Evolutionary conservation across 2,797 vertebrate species (phyloP).

Genomic region (Vultur gryphus): DNA sequence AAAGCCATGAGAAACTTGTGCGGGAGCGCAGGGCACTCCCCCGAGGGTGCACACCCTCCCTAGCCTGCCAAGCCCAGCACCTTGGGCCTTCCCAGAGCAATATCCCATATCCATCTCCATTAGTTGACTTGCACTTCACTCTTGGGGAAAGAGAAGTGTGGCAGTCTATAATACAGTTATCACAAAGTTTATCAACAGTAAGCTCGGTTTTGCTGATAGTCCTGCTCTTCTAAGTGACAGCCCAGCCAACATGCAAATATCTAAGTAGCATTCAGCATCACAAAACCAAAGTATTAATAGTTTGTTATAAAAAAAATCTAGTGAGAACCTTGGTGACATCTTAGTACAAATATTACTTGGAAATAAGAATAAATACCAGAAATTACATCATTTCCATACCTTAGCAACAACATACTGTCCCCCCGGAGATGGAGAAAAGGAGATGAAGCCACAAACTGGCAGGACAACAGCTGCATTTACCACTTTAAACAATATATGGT

Average conservation of each 20-base stretch:
- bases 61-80: neutral
- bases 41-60: neutral
- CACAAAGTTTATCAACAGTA: neutral
- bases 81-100: neutral
- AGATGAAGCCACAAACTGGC: neutral
- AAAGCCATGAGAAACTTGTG: neutral
- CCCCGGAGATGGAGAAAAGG: neutral
- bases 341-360: neutral
- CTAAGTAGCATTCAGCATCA: neutral
- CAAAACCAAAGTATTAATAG: neutral
- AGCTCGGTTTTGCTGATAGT: neutral
- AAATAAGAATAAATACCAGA: neutral
- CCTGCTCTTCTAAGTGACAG: neutral
- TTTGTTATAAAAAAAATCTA: neutral
- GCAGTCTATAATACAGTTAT: neutral
- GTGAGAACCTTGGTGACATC: neutral
- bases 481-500: neutral
- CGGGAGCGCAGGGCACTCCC: rapidly evolving
- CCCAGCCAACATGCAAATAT: neutral
- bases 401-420: neutral
- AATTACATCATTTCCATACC: neutral
- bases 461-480: neutral
- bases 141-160: neutral
- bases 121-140: neutral
- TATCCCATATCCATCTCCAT: neutral